These are phyloP conservation scores for Potamilus streckersoni DNA, from an alignment of 1,140 invertebrate genomes.

Conservation along the genomic window DNA sequence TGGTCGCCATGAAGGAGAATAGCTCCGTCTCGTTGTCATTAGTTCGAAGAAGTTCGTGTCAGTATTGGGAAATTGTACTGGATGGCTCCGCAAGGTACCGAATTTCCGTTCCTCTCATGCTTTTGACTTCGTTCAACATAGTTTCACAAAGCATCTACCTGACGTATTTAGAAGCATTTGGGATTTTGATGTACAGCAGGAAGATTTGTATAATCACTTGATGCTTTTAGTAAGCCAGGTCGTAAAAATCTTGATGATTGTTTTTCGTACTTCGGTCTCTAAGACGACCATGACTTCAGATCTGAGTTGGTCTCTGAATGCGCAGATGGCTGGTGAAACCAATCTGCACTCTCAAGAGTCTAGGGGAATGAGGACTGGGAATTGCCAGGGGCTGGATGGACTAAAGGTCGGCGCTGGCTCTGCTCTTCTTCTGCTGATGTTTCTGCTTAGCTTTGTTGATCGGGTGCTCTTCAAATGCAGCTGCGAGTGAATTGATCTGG, in stretches of 20 bases:
- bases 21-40: constrained; percentile 24
- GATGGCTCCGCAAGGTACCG: background rate
- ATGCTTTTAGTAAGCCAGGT: background rate
- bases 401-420: too few species aligned
- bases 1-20: constrained; percentile 3
- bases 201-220: constrained; percentile 10
- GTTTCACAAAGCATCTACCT: constrained; percentile 22
- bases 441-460: too few species aligned
- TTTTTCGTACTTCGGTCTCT: too few species aligned
- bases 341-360: too few species aligned
- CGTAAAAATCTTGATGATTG: background rate
- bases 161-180: constrained; percentile 13
- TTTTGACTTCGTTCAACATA: background rate
- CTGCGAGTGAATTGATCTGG: too few species aligned
- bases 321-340: too few species aligned
- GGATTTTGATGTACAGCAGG: background rate
- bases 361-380: too few species aligned
- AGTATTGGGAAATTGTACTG: constrained; percentile 18
- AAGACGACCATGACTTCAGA: too few species aligned
- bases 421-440: too few species aligned
- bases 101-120: background rate
- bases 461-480: too few species aligned
- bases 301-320: too few species aligned
- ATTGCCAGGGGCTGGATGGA: too few species aligned
- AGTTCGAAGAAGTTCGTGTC: constrained; percentile 10